These are phyloP conservation scores for Galerucella calmariensis DNA, from an alignment of 2,888 invertebrate genomes.

Conservation along the genomic window DNA sequence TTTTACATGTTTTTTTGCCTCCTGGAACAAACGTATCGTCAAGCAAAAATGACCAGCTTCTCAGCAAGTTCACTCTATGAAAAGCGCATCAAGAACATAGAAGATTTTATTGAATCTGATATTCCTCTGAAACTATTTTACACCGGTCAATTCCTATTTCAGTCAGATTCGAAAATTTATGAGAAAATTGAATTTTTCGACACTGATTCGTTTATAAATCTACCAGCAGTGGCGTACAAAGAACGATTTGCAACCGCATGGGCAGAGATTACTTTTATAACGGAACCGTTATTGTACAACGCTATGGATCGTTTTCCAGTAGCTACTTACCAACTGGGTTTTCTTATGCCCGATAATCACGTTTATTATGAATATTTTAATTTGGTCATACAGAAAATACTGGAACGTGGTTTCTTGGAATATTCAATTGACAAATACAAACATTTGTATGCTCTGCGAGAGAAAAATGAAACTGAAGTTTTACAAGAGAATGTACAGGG, in stretches of 20 bases:
- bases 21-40: slow-evolving; percentile 12
- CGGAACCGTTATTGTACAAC: not conserved
- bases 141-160: not conserved
- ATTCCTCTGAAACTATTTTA: slow-evolving; percentile 5
- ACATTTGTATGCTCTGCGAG: not conserved
- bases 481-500: not conserved
- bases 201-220: not conserved
- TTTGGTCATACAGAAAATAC: not conserved
- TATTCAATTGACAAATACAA: not conserved
- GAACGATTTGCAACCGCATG: slow-evolving; percentile 10
- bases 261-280: not conserved
- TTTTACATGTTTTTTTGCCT: slow-evolving; percentile 16
- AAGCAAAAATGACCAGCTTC: slow-evolving; percentile 14
- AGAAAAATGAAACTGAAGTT: not conserved
- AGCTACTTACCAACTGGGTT: slow-evolving; percentile 5
- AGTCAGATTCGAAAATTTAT: not conserved
- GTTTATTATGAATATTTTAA: not conserved
- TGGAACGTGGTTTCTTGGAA: slow-evolving; percentile 10
- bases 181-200: not conserved
- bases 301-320: not conserved
- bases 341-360: slow-evolving; percentile 7
- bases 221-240: not conserved
- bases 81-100: not conserved
- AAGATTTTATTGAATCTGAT: not conserved
- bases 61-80: slow-evolving; percentile 2